phyloP scores from a whole-genome alignment of 2,797 vertebrate species.

The Myripristis jacobus region DNA sequence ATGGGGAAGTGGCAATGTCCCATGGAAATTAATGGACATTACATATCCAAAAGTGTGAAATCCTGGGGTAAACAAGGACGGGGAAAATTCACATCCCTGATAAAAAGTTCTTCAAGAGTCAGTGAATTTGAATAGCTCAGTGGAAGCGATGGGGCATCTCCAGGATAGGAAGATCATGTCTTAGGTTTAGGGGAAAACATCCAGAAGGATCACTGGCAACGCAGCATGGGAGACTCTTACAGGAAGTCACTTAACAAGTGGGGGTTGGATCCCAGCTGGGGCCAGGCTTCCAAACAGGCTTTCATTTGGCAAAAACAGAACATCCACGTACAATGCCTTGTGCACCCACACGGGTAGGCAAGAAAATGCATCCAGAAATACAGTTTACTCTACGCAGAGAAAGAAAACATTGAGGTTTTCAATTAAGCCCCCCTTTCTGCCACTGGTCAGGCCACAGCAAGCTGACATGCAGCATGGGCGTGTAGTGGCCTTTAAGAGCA shows the following conservation, averaged over 20 bases:
- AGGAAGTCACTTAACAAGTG: constrained; percentile 1
- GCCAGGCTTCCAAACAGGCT: neutral
- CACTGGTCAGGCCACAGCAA: neutral
- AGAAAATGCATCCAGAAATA: constrained; percentile 5
- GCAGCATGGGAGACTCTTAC: neutral
- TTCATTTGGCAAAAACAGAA: neutral
- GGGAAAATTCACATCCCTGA: constrained; percentile 9
- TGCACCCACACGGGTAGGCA: neutral
- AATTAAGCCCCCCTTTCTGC: neutral
- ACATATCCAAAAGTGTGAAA: neutral
- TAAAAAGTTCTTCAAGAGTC: constrained; percentile 7
- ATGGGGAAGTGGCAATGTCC: neutral
- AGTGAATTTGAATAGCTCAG: constrained; percentile 1
- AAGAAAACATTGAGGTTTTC: neutral
- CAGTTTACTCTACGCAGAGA: neutral
- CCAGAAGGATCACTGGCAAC: neutral
- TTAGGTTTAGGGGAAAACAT: neutral
- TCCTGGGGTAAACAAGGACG: neutral
- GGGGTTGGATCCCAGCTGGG: neutral
- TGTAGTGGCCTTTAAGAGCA: neutral
- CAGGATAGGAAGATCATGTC: neutral
- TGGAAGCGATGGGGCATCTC: neutral
- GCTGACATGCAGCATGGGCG: neutral
- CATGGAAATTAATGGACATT: neutral
- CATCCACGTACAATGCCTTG: neutral